These are phyloP conservation scores for Eupithecia inturbata DNA, from an alignment of 2,888 invertebrate species.

Conservation along the genomic window DNA sequence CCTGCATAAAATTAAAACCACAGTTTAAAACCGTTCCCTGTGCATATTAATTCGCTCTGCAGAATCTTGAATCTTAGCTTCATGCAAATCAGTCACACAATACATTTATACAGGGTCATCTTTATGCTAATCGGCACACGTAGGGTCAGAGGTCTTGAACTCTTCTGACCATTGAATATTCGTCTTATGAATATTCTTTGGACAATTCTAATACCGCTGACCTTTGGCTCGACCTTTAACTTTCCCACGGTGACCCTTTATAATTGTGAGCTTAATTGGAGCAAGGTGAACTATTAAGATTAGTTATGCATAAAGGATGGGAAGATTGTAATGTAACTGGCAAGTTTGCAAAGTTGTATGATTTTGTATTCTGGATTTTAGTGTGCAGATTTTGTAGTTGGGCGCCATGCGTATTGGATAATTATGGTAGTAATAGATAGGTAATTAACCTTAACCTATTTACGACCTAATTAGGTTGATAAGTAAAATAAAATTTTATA, in stretches of 20 bases:
- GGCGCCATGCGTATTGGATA: not conserved
- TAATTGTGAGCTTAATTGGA: constrained; percentile 39
- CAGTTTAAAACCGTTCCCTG: constrained; percentile 22
- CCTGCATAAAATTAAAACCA: constrained; percentile 15
- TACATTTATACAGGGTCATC: constrained; percentile 45
- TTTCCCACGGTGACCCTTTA: constrained; percentile 70
- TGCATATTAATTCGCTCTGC: constrained; percentile 43
- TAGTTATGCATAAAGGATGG: not conserved
- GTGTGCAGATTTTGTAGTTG: not conserved
- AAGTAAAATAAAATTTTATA: too few species aligned
- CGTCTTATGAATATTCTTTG: constrained; percentile 35
- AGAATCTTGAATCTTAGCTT: constrained; percentile 59
- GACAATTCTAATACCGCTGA: not conserved
- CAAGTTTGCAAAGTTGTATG: not conserved
- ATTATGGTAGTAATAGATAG: not conserved
- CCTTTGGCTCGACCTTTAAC: constrained; percentile 23
- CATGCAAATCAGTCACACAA: constrained; percentile 61
- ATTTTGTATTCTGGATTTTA: not conserved
- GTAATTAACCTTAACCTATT: not conserved
- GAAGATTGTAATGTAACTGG: not conserved
- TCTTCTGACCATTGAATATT: constrained; percentile 47
- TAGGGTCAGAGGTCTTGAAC: constrained; percentile 79
- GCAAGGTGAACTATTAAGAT: constrained; percentile 41
- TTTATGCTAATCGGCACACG: constrained; percentile 63
- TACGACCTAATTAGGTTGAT: not conserved